Conservation (phyloP, 2,113 vertebrate genomes). For the Eublepharis macularius region DNA sequence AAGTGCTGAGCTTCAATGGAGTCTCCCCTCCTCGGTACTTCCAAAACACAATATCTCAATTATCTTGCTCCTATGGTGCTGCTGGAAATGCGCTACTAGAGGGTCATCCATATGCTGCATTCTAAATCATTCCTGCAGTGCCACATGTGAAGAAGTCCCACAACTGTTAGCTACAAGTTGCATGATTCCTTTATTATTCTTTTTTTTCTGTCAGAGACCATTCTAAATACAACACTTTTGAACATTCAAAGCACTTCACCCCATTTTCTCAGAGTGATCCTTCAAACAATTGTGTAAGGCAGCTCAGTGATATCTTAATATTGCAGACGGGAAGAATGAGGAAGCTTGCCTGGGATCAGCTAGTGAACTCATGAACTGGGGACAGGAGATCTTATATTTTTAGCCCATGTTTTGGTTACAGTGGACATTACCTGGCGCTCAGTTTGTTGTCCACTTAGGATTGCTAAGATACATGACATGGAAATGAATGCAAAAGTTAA, state of each 20-base stretch:
- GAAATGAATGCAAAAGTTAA: slow-evolving; percentile 36
- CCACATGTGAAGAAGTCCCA: too few species aligned
- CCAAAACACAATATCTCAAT: too few species aligned
- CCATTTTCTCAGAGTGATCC: neutral
- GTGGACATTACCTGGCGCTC: neutral
- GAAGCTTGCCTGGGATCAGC: neutral
- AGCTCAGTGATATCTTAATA: neutral
- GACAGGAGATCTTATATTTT: neutral
- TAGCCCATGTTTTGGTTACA: slow-evolving; percentile 3
- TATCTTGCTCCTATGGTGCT: too few species aligned
- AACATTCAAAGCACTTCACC: neutral
- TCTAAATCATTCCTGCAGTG: too few species aligned
- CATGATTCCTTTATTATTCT: too few species aligned
- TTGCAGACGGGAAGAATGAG: neutral
- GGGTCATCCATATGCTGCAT: too few species aligned
- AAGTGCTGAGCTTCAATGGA: too few species aligned
- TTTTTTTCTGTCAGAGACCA: too few species aligned
- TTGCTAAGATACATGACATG: neutral
- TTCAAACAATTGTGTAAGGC: neutral
- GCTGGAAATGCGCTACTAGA: too few species aligned
- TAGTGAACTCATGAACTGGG: neutral
- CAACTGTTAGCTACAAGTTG: too few species aligned
- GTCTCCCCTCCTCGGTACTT: too few species aligned
- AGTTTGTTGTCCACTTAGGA: neutral
- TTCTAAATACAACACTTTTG: neutral